These are phyloP conservation scores for Eudyptes chrysolophus DNA, from an alignment of 2,113 vertebrate genomes.

Conservation along the genomic window DNA sequence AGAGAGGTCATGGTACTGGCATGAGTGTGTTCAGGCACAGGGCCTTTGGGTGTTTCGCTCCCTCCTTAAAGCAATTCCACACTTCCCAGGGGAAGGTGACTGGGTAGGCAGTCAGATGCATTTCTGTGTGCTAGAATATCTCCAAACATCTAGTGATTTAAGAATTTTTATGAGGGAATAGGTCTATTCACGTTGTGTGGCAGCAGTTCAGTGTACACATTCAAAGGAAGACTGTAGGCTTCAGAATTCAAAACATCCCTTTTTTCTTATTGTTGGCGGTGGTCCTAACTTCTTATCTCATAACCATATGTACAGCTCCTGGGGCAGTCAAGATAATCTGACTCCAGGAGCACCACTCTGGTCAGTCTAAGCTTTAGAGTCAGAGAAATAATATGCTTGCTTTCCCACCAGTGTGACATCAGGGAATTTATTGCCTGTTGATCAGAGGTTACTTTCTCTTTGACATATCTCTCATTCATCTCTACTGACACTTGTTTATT, in stretches of 20 bases:
- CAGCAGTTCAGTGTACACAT: neutral
- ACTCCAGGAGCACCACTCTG: rapidly evolving
- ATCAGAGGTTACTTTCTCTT: neutral
- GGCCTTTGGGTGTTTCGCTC: neutral
- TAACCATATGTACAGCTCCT: neutral
- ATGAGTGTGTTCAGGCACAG: neutral
- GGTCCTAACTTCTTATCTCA: constrained; percentile 14
- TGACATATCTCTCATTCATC: neutral
- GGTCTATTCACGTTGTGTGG: neutral
- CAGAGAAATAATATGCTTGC: neutral
- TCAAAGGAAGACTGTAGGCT: neutral
- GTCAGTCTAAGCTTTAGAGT: neutral
- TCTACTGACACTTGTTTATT: neutral
- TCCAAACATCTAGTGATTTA: neutral
- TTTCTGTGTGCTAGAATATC: neutral
- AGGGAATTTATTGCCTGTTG: neutral
- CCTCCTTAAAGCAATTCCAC: neutral
- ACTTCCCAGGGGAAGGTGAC: neutral
- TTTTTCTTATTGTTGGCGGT: neutral
- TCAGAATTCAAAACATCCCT: constrained; percentile 16
- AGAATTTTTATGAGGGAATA: neutral
- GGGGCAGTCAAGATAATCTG: neutral
- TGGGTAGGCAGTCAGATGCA: neutral
- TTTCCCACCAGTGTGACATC: neutral
- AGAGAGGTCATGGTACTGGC: neutral